A percentile compares a stretch with the other conserved stretches of the same genome.
Evolutionary conservation across 1,140 invertebrate species (phyloP).

Genomic region (Drosophila subpulchrella): DNA sequence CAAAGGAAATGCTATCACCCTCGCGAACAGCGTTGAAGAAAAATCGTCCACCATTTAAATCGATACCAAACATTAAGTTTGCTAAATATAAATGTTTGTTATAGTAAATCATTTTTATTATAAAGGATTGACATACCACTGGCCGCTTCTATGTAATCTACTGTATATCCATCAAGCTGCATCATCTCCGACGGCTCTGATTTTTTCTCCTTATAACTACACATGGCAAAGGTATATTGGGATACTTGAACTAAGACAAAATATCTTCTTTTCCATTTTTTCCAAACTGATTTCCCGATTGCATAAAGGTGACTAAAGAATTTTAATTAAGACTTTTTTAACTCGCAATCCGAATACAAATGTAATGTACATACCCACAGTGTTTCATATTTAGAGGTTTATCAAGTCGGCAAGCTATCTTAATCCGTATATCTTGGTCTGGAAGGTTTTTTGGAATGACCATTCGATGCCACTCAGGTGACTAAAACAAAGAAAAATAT

Average conservation of each 20-base stretch:
- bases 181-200: slow-evolving; percentile 99
- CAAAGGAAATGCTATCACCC: slow-evolving; percentile 98
- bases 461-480: slow-evolving; percentile 99
- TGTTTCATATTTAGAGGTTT: slow-evolving; percentile 99
- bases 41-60: slow-evolving; percentile 94
- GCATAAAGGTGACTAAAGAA: slow-evolving; percentile 93
- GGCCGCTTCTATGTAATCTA: slow-evolving; percentile 98
- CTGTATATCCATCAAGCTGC: slow-evolving; percentile 99
- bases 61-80: slow-evolving; percentile 95
- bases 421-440: slow-evolving; percentile 98
- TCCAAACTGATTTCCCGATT: slow-evolving; percentile 98
- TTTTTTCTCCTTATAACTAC: slow-evolving; percentile 99
- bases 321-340: slow-evolving; percentile 59
- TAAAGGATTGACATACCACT: slow-evolving; percentile 87
- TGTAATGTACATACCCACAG: slow-evolving; percentile 89
- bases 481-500: slow-evolving; percentile 84
- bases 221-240: slow-evolving; percentile 99
- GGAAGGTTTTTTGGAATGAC: slow-evolving; percentile 96
- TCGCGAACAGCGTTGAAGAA: slow-evolving; percentile 99
- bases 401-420: slow-evolving; percentile 99
- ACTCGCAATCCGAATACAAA: not conserved
- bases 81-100: slow-evolving; percentile 86
- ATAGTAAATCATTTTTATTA: not conserved
- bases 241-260: slow-evolving; percentile 99
- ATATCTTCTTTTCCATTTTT: slow-evolving; percentile 99